phyloP scores from a whole-genome alignment of 1,140 invertebrate species.

The Conopomorpha cramerella region DNA sequence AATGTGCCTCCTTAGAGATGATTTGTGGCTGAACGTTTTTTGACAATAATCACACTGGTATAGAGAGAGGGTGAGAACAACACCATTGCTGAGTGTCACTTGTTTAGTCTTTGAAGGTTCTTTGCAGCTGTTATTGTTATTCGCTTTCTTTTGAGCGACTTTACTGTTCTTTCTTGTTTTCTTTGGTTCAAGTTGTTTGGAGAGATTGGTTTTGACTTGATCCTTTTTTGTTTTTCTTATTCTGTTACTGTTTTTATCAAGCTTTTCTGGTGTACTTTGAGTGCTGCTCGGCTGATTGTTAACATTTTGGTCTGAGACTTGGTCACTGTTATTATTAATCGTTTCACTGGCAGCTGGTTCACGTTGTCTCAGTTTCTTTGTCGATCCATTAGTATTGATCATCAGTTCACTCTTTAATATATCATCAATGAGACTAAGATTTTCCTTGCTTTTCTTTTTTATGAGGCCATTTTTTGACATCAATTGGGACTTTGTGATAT shows the following conservation, averaged over 20 bases:
- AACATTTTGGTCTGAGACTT: background rate
- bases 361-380: constrained; percentile 13
- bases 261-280: background rate
- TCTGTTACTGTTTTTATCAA: constrained; percentile 1
- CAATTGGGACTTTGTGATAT: constrained; percentile 9
- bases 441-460: constrained; percentile 22
- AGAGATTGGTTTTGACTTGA: background rate
- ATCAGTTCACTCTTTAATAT: constrained; percentile 38
- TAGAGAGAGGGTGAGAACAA: constrained; percentile 9
- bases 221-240: constrained; percentile 1
- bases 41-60: constrained; percentile 56
- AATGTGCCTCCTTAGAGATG: constrained; percentile 59
- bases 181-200: constrained; percentile 3
- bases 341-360: constrained; percentile 3
- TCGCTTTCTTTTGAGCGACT: background rate
- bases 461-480: constrained; percentile 22
- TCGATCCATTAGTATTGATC: constrained; percentile 17
- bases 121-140: background rate
- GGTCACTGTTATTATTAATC: constrained; percentile 1
- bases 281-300: background rate
- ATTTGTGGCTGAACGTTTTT: constrained; percentile 55
- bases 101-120: constrained; percentile 5
- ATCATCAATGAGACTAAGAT: constrained; percentile 24
- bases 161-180: constrained; percentile 5
- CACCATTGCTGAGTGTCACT: constrained; percentile 9